These are phyloP conservation scores for Eutolmus rufibarbis DNA, from an alignment of 2,888 invertebrate genomes.

Conservation along the genomic window DNA sequence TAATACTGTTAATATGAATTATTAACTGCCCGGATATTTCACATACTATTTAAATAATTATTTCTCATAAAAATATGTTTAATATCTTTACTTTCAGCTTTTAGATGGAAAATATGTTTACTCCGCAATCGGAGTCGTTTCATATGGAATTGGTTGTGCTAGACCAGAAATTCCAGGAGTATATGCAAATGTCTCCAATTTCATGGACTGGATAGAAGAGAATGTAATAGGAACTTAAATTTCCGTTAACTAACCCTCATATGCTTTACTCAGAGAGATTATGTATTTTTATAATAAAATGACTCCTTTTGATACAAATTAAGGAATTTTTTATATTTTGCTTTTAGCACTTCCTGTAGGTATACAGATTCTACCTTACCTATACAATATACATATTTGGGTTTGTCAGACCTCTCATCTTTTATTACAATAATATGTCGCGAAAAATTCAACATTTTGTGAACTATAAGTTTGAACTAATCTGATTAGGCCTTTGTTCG, in stretches of 20 bases:
- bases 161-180: slow-evolving; percentile 70
- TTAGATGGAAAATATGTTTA: slow-evolving; percentile 50
- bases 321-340: background rate
- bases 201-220: slow-evolving; percentile 69
- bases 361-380: too few relatives aligned
- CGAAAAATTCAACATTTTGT: too few relatives aligned
- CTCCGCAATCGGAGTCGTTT: slow-evolving; percentile 71
- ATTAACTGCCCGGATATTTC: too few relatives aligned
- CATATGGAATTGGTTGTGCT: slow-evolving; percentile 72
- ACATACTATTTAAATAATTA: too few relatives aligned
- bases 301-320: background rate
- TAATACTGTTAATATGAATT: too few relatives aligned
- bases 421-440: too few relatives aligned
- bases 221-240: slow-evolving; percentile 50
- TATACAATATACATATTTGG: too few relatives aligned
- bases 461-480: too few relatives aligned
- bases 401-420: too few relatives aligned
- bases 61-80: too few relatives aligned
- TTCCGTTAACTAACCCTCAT: background rate
- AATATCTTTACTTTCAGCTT: background rate
- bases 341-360: too few relatives aligned
- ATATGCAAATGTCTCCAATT: slow-evolving; percentile 69
- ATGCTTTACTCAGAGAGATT: background rate
- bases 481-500: too few relatives aligned
- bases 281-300: background rate